Conservation (phyloP, 2,113 vertebrate species). For the Peromyscus maniculatus region DNA sequence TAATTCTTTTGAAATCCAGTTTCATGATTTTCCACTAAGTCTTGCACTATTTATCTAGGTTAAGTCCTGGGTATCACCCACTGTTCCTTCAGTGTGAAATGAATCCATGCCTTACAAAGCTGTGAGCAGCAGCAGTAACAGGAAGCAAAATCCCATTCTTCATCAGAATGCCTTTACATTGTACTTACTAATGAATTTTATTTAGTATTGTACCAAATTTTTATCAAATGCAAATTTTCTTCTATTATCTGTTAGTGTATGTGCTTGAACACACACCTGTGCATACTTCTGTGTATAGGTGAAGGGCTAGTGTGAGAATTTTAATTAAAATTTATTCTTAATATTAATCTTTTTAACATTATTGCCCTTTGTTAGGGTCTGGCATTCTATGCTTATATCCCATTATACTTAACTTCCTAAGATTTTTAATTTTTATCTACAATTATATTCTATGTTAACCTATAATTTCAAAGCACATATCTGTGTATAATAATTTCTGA, state of each 20-base stretch:
- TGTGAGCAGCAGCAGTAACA: rapidly evolving
- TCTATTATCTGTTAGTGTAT: background rate
- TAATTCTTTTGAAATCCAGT: background rate
- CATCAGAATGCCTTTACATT: background rate
- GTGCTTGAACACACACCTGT: background rate
- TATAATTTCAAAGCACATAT: background rate
- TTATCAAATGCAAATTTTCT: background rate
- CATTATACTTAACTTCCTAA: background rate
- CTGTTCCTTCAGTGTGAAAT: background rate
- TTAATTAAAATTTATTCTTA: background rate
- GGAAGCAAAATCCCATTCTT: background rate
- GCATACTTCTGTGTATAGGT: background rate
- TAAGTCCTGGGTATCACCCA: background rate
- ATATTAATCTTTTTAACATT: background rate
- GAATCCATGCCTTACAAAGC: background rate
- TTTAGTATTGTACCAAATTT: background rate
- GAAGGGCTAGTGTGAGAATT: background rate
- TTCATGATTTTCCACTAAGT: background rate
- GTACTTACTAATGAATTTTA: background rate
- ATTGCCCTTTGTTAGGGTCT: background rate
- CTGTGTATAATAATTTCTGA: background rate
- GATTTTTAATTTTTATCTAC: background rate
- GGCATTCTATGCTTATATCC: background rate
- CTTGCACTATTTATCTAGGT: background rate
- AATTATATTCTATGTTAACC: background rate